Base-by-base conservation (phyloP, 2,113 vertebrate genomes). In the Peucedramus taeniatus region DNA sequence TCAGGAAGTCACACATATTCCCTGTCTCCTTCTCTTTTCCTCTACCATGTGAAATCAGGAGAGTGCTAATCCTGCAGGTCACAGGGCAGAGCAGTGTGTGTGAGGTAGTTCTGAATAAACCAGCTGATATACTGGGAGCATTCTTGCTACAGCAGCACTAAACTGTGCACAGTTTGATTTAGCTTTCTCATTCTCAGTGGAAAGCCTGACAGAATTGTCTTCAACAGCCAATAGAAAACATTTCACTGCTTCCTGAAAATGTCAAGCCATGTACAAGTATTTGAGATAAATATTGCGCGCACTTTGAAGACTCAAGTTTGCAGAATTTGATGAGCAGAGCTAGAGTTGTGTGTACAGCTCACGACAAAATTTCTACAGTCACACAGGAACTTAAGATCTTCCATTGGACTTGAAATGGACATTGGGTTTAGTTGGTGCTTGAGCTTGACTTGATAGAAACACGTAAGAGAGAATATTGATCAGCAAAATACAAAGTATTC, bases 31-130 rank as follows among this genome's bases (percentile, higher is more conserved):
- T 71, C 72, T 21, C 18, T 70, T 64, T 90, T 44, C 15, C 37
- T 56, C 8, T 60, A 8, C 30, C 9, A 6, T 0, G 0, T 76
- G 60, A 75, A 61, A 35, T 33, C 8, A 57, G 15, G 15, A 71
- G 4, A 47, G 27, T 49, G 51, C 5, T 70, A 75, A 78, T 71
- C n/a, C 61, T 79, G 47, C 27, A 47, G 42, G 39, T 49, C 7
- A 4, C 65, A 51, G 35, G 33, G 51, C 12, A 42, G 31, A 64
- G 15, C 40, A 76, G 21, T 84, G 7, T 78, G 56, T 47, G 33
- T 71, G 39, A 28, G 16, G 15, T 26, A 59, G 24, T 40, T 86
- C 82, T 0, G 3, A 71, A n/a, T 39, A 85, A 87, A 64, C 10
- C 45, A 75, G 35, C 16, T 89, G 37, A 27, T 3, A 11, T 45